Evolutionary conservation across 2,797 vertebrate genomes (phyloP), one percentile per base, ranked within the genome.

Genomic region (Acropternis orthonyx): DNA sequence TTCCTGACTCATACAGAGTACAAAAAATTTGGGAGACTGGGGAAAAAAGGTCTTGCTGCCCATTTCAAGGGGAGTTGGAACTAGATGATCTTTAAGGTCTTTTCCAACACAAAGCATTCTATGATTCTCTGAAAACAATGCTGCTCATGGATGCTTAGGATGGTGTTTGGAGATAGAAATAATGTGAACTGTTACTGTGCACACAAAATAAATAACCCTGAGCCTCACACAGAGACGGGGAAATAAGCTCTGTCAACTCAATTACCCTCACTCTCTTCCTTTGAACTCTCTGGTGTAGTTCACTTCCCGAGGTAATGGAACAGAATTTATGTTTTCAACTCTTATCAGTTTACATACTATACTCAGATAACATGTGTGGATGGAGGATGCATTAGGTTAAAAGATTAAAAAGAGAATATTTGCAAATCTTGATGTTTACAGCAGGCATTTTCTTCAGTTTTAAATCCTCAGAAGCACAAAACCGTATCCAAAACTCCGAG

Each of bases 271-370:
- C 52, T 73, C 51, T 91, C 73, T 88, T 75, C 62, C 79, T 96
- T 77, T 95, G 89, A 94, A 95, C 91, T 95, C 72, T 88, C 52
- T 77, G 59, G 7, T 68, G 37, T 61, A 74, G 73, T 81, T 69
- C 56, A 74, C 59, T 93, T 95, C 69, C 76, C 1, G 27, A 92
- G 73, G 74, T 96, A 95, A 88, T 95, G 82, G 68, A 89, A 89
- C 4, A 88, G 34, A 94, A 95, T 95, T 88, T 92, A 93, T 76
- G 75, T 95, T 93, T 92, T 83, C 79, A 82, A n/a, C 66, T 39
- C 43, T 75, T 92, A 78, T 92, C 82, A 84, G 55, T 91, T 72
- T 54, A 73, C 36, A 59, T 91, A 75, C 86, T 84, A 46, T 80
- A 54, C 30, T 66, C 52, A 82, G 90, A 94, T 85, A 94, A 56